Evolutionary conservation across 1,140 invertebrate species (phyloP).

Genomic region (Megathymus violae): DNA sequence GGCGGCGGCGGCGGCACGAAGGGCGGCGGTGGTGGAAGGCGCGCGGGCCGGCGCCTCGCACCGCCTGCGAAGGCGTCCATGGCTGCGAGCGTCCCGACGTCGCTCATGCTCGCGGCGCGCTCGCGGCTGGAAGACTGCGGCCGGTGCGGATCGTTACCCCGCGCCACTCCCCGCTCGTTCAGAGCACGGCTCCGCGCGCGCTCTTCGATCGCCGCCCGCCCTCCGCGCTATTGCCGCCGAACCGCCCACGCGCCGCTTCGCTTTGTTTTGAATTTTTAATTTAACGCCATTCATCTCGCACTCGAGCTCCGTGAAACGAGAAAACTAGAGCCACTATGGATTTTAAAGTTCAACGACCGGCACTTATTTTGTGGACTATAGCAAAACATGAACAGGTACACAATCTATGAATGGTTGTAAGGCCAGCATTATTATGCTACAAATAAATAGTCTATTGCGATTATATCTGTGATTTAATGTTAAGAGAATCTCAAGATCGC

Average conservation of each 20-base stretch:
- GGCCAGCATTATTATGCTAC: neutral
- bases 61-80: constrained; percentile 83
- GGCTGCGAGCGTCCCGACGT: constrained; percentile 80
- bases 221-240: constrained; percentile 61
- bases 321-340: constrained; percentile 58
- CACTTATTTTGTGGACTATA: constrained; percentile 27
- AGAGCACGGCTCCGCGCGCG: constrained; percentile 66
- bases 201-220: constrained; percentile 79
- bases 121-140: constrained; percentile 81
- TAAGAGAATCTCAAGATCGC: no score
- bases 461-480: no score
- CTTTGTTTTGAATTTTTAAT: constrained; percentile 83
- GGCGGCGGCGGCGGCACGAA: no score
- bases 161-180: constrained; percentile 56
- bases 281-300: constrained; percentile 77
- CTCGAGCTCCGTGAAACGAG: constrained; percentile 57
- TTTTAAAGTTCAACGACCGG: constrained; percentile 61
- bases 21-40: no score
- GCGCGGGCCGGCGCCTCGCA: no score
- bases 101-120: constrained; percentile 80
- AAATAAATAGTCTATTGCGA: no score
- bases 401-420: neutral
- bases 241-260: constrained; percentile 67
- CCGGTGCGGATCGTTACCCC: constrained; percentile 84
- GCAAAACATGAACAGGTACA: neutral